Evolutionary conservation across 2,797 vertebrate species (phyloP).

Genomic region (Gadopsis marmoratus): DNA sequence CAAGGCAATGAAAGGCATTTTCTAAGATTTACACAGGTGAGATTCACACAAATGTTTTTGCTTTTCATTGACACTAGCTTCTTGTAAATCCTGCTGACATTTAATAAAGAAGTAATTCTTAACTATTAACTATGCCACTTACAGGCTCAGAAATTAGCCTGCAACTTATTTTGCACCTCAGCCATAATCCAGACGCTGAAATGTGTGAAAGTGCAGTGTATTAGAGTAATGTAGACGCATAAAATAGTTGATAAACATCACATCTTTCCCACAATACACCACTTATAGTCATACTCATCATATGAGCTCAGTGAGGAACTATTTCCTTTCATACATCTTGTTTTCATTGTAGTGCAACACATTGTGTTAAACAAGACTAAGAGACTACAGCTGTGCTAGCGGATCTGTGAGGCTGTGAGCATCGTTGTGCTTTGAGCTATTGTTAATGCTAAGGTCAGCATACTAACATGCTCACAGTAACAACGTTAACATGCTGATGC

Average conservation of each 20-base stretch:
- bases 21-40: conserved; percentile 32
- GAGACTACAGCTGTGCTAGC: no score
- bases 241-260: background rate
- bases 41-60: conserved; percentile 17
- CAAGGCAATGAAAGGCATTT: conserved; percentile 48
- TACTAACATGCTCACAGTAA: background rate
- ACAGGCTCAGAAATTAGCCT: background rate
- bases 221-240: background rate
- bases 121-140: background rate
- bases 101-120: background rate
- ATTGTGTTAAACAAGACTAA: background rate
- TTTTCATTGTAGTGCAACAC: background rate
- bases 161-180: background rate
- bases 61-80: conserved; percentile 14
- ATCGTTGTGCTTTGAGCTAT: background rate
- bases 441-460: background rate
- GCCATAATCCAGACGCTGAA: background rate
- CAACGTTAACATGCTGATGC: background rate
- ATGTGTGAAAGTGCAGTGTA: background rate
- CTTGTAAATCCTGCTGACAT: conserved; percentile 4
- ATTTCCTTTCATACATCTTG: background rate
- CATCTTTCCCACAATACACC: background rate
- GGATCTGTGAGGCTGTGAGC: background rate
- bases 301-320: background rate
- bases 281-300: background rate